These are phyloP conservation scores for Aldrovandia affinis DNA, from an alignment of 2,797 vertebrate species.

Conservation along the genomic window DNA sequence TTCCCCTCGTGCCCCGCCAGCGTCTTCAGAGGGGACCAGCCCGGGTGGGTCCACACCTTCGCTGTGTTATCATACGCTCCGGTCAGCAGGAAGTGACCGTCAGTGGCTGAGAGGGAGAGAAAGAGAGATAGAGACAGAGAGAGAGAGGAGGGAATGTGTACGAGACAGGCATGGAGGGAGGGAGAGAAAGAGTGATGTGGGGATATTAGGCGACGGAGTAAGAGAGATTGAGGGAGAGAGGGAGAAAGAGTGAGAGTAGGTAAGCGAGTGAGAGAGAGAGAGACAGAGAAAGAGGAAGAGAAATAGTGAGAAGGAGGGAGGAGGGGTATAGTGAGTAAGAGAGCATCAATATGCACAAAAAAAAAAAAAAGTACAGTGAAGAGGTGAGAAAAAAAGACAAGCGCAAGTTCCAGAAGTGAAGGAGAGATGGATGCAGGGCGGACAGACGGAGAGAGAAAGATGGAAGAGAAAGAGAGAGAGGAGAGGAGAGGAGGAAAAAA, in stretches of 20 bases:
- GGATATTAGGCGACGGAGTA: too few relatives aligned
- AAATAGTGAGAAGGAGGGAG: neutral
- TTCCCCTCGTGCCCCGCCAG: slow-evolving; percentile 94
- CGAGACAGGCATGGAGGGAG: too few relatives aligned
- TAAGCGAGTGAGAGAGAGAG: neutral
- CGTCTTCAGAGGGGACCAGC: slow-evolving; percentile 93
- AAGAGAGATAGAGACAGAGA: neutral
- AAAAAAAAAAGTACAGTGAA: neutral
- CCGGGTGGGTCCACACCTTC: slow-evolving; percentile 95
- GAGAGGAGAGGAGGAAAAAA: too few relatives aligned
- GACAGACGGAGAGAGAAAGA: too few relatives aligned
- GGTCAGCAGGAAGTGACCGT: slow-evolving; percentile 90
- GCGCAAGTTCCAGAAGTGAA: neutral
- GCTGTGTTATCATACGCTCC: slow-evolving; percentile 93
- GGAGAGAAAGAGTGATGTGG: neutral
- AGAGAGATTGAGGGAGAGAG: too few relatives aligned
- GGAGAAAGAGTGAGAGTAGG: neutral
- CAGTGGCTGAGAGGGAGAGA: slow-evolving; percentile 75
- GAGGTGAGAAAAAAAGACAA: neutral
- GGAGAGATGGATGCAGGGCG: too few relatives aligned
- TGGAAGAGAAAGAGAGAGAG: too few relatives aligned
- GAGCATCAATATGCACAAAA: neutral
- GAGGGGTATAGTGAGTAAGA: neutral
- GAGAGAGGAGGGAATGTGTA: neutral
- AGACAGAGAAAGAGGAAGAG: neutral